Percentiles rank a stretch among this genome's conserved stretches.
Conservation (phyloP, 37 sponge, comb jelly and placozoan species). For the Corticium candelabrum region DNA sequence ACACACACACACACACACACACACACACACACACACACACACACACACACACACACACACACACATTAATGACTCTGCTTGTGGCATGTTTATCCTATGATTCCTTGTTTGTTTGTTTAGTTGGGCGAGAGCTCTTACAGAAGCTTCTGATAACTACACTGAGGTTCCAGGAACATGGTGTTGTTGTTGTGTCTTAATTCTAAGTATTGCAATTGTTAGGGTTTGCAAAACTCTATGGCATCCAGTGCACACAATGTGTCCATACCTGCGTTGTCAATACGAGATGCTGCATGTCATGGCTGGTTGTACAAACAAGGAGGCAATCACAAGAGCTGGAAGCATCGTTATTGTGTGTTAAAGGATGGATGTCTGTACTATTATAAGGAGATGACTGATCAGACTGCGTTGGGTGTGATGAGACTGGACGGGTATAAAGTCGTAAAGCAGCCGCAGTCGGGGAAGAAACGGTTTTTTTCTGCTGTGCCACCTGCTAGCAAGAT, state of each 20-base stretch:
- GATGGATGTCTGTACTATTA: slow-evolving; percentile 33
- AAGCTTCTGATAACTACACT: not conserved
- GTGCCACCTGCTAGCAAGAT: not conserved
- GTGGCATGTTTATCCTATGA: too few relatives aligned
- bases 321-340: slow-evolving; percentile 24
- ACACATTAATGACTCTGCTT: too few relatives aligned
- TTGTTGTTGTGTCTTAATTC: too few relatives aligned
- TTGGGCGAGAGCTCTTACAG: not conserved
- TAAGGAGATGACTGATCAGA: slow-evolving; percentile 27
- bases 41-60: too few relatives aligned
- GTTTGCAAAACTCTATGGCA: slow-evolving; percentile 9
- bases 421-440: slow-evolving; percentile 15
- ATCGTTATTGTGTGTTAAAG: slow-evolving; percentile 37
- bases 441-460: slow-evolving; percentile 9
- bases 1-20: too few relatives aligned
- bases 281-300: slow-evolving; percentile 38
- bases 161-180: too few relatives aligned
- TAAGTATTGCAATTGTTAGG: too few relatives aligned
- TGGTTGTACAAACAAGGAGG: slow-evolving; percentile 32
- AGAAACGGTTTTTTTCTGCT: slow-evolving; percentile 27
- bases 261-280: slow-evolving; percentile 34
- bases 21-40: too few relatives aligned
- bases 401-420: slow-evolving; percentile 34
- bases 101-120: not conserved
- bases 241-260: slow-evolving; percentile 37